A percentile compares a stretch with the other conserved stretches of the same genome.
Conservation (phyloP, 2,888 invertebrate species). For the Branchinecta sandiegonensis region DNA sequence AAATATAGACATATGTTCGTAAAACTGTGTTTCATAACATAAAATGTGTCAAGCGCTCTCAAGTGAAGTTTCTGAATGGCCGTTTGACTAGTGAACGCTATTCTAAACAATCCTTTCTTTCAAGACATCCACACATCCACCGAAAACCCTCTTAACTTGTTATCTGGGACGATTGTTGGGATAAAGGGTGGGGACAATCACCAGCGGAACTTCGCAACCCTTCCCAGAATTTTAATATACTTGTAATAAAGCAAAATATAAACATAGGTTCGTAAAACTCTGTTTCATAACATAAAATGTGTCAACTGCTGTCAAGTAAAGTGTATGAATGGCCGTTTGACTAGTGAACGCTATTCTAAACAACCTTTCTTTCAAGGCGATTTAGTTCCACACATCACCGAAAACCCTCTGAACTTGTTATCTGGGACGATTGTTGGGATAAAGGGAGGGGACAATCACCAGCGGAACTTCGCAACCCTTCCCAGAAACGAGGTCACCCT, state of each 20-base stretch:
- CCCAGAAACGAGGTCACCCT: not conserved
- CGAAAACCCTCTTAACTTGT: conserved; percentile 21
- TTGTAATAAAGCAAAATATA: too few species aligned
- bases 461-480: not conserved
- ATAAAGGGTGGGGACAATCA: not conserved
- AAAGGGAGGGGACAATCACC: not conserved
- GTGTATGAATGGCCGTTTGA: too few species aligned
- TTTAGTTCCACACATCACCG: conserved; percentile 21
- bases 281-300: too few species aligned
- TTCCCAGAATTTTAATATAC: not conserved
- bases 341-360: too few species aligned
- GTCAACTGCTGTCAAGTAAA: too few species aligned
- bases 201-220: not conserved
- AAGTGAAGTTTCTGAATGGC: too few species aligned
- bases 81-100: too few species aligned
- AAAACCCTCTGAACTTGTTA: conserved; percentile 21
- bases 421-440: conserved; percentile 14
- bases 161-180: conserved; percentile 13
- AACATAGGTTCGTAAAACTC: too few species aligned
- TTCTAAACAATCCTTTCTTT: not conserved
- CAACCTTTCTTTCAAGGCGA: not conserved
- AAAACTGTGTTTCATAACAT: too few species aligned
- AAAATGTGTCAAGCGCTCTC: too few species aligned
- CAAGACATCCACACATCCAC: conserved; percentile 20
- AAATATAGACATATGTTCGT: too few species aligned